Evolutionary conservation across 2,113 vertebrate species (phyloP).

Genomic region (Dicrurus megarhynchus): DNA sequence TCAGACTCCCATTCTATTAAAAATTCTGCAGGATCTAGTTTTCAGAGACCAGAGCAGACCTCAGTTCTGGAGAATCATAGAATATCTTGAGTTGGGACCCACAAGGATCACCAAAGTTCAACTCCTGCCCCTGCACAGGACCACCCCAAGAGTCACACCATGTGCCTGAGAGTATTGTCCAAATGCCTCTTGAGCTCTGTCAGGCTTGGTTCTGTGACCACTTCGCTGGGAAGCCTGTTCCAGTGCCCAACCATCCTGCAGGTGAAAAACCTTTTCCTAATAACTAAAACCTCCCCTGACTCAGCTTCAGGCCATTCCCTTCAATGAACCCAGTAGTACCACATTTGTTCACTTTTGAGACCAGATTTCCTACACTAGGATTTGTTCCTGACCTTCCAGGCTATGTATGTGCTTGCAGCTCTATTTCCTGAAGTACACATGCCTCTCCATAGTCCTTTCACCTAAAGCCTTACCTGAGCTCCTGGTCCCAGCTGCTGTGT

Average conservation of each 20-base stretch:
- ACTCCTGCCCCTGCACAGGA: background rate
- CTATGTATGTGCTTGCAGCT: background rate
- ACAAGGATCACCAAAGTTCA: background rate
- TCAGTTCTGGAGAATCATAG: background rate
- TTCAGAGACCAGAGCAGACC: background rate
- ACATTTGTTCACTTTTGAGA: background rate
- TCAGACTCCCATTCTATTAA: background rate
- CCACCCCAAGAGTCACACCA: background rate
- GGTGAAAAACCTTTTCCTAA: background rate
- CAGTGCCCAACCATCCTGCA: background rate
- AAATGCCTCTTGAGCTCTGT: background rate
- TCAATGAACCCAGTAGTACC: background rate
- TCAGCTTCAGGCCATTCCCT: background rate
- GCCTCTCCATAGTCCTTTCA: background rate
- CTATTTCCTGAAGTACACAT: background rate
- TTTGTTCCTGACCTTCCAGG: background rate
- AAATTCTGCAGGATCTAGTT: background rate
- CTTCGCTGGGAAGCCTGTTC: background rate
- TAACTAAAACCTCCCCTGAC: background rate
- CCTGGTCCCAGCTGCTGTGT: background rate
- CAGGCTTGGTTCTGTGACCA: background rate
- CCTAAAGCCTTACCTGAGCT: constrained; percentile 28
- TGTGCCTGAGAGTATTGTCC: background rate
- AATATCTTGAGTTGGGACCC: background rate
- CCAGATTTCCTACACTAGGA: background rate